These are phyloP conservation scores for Amphibalanus amphitrite DNA, from an alignment of 1,140 invertebrate genomes.

Conservation along the genomic window DNA sequence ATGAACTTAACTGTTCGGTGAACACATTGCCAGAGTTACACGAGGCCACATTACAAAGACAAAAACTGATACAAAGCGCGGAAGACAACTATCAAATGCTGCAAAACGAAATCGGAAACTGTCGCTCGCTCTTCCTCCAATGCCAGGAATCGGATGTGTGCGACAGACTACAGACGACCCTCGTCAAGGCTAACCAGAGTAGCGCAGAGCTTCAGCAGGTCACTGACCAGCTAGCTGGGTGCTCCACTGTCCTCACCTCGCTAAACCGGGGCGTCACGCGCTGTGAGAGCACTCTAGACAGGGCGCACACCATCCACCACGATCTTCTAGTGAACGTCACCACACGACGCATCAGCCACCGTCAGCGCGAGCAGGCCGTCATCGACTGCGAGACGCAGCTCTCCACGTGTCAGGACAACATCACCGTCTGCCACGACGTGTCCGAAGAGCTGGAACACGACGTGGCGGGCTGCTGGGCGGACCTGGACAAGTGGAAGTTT, in stretches of 20 bases:
- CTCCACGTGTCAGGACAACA: not conserved
- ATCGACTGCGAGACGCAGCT: not conserved
- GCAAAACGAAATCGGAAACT: not conserved
- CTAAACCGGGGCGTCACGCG: not conserved
- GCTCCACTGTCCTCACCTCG: not conserved
- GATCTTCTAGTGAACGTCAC: not conserved
- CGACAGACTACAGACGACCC: not conserved
- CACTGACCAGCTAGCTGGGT: not conserved
- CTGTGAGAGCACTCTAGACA: not conserved
- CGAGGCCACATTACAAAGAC: not conserved
- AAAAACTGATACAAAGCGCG: not conserved
- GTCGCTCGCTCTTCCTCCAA: not conserved
- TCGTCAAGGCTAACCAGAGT: not conserved
- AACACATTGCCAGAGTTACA: not conserved
- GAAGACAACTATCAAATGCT: not conserved
- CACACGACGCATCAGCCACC: not conserved
- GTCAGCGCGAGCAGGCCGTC: not conserved
- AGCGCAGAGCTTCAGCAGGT: not conserved
- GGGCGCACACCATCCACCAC: not conserved
- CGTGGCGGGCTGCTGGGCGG: not conserved
- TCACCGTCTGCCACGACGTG: not conserved
- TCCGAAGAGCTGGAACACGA: not conserved
- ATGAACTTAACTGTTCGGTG: not conserved
- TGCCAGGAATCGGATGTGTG: not conserved
- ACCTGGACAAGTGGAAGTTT: not conserved